These are phyloP conservation scores for Ceratina calcarata DNA, from an alignment of 1,140 invertebrate genomes.

Conservation along the genomic window DNA sequence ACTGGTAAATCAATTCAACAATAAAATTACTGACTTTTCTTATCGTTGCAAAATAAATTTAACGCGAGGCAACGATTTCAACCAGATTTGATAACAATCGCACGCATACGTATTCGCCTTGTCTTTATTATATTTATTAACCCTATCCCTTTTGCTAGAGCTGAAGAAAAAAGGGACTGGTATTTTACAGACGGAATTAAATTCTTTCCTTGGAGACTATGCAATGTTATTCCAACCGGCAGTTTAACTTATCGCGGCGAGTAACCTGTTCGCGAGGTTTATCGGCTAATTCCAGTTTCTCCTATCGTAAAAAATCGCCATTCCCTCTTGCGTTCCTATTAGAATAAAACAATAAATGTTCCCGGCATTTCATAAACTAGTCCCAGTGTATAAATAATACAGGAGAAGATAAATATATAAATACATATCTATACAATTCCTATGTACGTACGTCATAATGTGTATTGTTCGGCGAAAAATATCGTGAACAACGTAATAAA, in stretches of 20 bases:
- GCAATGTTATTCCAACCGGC: constrained; percentile 4
- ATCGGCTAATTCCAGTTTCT: constrained; percentile 7
- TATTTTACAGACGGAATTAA: constrained; percentile 5
- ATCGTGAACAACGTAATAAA: background rate
- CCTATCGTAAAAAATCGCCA: background rate
- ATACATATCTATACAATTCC: background rate
- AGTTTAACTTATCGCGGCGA: constrained; percentile 1
- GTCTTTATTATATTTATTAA: too few species aligned
- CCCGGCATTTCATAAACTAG: too few species aligned
- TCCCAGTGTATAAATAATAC: too few species aligned
- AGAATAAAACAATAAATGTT: background rate
- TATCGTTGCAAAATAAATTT: too few species aligned
- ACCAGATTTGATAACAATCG: too few species aligned
- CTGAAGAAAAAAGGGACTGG: constrained; percentile 1
- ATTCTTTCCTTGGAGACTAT: constrained; percentile 14
- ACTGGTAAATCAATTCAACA: too few species aligned
- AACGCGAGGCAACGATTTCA: too few species aligned
- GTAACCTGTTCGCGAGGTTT: constrained; percentile 29
- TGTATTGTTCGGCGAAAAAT: background rate
- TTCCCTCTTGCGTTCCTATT: background rate
- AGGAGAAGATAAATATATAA: too few species aligned
- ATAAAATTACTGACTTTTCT: too few species aligned
- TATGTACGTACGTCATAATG: background rate
- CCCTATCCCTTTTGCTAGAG: too few species aligned
- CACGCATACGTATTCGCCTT: too few species aligned